Base-by-base conservation (phyloP, 1,140 invertebrate genomes). In the Drusus annulatus region DNA sequence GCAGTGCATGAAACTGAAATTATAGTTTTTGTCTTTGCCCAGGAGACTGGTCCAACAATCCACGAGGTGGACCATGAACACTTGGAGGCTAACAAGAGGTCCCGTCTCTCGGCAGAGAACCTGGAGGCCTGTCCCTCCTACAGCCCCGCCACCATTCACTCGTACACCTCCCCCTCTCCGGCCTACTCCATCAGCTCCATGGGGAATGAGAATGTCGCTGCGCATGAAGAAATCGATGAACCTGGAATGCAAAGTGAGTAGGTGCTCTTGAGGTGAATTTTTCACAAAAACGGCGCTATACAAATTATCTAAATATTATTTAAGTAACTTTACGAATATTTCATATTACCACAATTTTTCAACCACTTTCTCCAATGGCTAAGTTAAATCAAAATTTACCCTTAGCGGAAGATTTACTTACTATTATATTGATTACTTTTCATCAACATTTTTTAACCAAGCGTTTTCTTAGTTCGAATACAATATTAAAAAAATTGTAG, bases 21-120 rank as follows among this genome's bases (percentile, higher is more conserved):
- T 31, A 81, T 63, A 56, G 68, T 45, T 45, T 45, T 45, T 45
- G 10, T 45, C 36, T 45, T 45, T 45, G 84, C 86, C 71, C 76
- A 90, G 87, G 88, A 88, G 79, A 88, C 87, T 83, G 89, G 89
- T 15, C 88, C 89, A 16, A 90, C 87, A 65, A 90, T 90, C 63
- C 88, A 89, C 85, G 89, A 90, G 82, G 83, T 90, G 31, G 86
- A 83, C 8, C 80, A 81, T 10, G 76, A 79, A n/a, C 80, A 79
- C 21, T 58, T 54, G 6, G 62, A 79, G 25, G 65, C 65, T n/a
- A 28, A 51, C 16, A n/a, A 68, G n/a, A 79, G 65, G 56, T 17
- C 56, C 13, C 15, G 25, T 13, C 23, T 54, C 25, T 54, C 50
- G 10, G 75, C 58, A 13, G 73, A 28, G 36, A 13, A 23, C 54